A percentile compares a stretch with the other conserved stretches of the same genome.
Conservation (phyloP, 2,888 invertebrate genomes). For the Sphinx pinastri region DNA sequence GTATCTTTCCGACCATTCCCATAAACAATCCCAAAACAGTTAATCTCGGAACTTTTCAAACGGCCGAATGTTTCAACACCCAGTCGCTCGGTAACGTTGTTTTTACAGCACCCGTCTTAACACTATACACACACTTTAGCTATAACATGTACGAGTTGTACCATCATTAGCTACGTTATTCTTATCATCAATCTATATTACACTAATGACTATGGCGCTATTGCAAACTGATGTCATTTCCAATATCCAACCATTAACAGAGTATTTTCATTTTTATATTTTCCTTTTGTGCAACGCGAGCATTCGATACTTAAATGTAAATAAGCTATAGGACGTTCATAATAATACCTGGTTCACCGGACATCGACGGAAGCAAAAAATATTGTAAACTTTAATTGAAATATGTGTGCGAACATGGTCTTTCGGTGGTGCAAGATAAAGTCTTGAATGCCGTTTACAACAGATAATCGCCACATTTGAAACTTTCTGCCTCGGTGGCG, state of each 20-base stretch:
- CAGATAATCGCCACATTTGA: not conserved
- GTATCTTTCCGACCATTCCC: constrained; percentile 27
- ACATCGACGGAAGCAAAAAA: not conserved
- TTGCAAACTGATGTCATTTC: not conserved
- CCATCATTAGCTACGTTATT: not conserved
- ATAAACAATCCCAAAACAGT: constrained; percentile 39
- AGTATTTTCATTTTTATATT: constrained; percentile 1
- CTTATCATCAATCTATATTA: not conserved
- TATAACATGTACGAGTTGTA: constrained; percentile 5
- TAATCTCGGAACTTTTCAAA: constrained; percentile 38
- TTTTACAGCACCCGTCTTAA: constrained; percentile 21
- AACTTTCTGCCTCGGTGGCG: too few species aligned
- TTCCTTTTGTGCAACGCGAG: not conserved
- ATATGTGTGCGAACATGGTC: not conserved
- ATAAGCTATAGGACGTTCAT: constrained; percentile 13
- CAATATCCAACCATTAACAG: not conserved
- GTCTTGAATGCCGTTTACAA: not conserved
- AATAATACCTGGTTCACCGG: constrained; percentile 19
- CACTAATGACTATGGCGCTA: not conserved
- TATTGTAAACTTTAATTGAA: not conserved
- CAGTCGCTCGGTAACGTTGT: constrained; percentile 25
- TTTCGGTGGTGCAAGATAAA: not conserved
- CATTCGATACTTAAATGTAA: constrained; percentile 2
- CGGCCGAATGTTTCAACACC: constrained; percentile 35
- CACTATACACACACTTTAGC: constrained; percentile 10